These are phyloP conservation scores for Mormyrus hasselquistii DNA, from an alignment of 2,797 vertebrate species.

Conservation along the genomic window DNA sequence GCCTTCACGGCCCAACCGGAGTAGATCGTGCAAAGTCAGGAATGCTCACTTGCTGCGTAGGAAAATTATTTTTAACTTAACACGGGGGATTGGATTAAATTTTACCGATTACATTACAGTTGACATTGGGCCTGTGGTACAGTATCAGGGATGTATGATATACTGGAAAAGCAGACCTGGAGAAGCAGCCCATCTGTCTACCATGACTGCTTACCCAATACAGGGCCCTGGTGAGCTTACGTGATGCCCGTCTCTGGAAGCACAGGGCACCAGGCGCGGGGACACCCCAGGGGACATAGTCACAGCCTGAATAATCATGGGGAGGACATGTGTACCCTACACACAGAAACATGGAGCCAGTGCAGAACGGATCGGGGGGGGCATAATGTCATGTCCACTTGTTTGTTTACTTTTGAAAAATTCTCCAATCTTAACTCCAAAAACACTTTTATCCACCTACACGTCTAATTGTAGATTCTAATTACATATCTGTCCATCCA, in stretches of 20 bases:
- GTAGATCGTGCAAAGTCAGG: background rate
- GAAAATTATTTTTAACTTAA: background rate
- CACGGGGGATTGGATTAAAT: background rate
- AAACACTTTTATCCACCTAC: background rate
- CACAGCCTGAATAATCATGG: background rate
- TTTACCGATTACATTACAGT: background rate
- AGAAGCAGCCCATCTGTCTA: background rate
- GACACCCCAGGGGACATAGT: background rate
- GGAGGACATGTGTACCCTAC: background rate
- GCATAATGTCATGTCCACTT: background rate
- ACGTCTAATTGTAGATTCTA: background rate
- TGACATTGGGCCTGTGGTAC: background rate
- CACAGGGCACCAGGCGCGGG: background rate
- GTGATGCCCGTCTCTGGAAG: background rate
- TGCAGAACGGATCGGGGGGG: background rate
- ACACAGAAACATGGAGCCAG: background rate
- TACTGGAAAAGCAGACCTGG: background rate
- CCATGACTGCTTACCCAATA: background rate
- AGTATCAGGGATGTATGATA: background rate
- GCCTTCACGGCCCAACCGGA: background rate
- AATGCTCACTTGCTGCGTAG: background rate
- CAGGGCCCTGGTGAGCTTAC: background rate
- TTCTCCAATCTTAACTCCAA: background rate
- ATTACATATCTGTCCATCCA: background rate
- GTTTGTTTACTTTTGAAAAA: background rate